Conservation (phyloP, 2,888 invertebrate genomes). For the Drosophila formosana region DNA sequence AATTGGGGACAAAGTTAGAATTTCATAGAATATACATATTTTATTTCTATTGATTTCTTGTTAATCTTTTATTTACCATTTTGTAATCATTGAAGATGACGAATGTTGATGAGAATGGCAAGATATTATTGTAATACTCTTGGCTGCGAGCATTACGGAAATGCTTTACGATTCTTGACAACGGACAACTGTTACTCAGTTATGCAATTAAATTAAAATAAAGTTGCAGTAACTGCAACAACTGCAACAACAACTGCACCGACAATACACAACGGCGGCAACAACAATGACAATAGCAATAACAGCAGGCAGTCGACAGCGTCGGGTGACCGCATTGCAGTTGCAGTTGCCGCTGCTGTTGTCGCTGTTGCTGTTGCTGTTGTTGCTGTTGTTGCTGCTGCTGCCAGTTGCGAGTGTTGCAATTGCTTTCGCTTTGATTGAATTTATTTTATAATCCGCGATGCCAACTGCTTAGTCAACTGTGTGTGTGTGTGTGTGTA, state of each 20-base stretch:
- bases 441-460: conserved; percentile 78
- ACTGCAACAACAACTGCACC: conserved; percentile 23
- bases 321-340: conserved; percentile 59
- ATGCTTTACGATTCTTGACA: conserved; percentile 74
- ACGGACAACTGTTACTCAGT: conserved; percentile 69
- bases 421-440: conserved; percentile 80
- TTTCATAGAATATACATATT: background rate
- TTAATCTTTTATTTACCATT: background rate
- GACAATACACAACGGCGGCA: conserved; percentile 39
- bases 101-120: conserved; percentile 19
- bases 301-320: conserved; percentile 42
- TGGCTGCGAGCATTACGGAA: conserved; percentile 56
- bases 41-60: too few species aligned
- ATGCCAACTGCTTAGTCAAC: conserved; percentile 64
- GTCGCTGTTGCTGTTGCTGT: conserved; percentile 22
- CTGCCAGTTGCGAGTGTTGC: conserved; percentile 65
- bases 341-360: conserved; percentile 32
- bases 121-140: conserved; percentile 3
- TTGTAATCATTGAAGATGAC: background rate
- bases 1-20: background rate
- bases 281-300: conserved; percentile 31
- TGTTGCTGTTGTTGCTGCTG: conserved; percentile 30
- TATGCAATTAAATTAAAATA: conserved; percentile 77
- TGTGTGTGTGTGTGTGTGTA: conserved; percentile 25
- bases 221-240: conserved; percentile 52